Evolutionary conservation across 2,888 invertebrate species (phyloP), one percentile per base, ranked within the genome.

Genomic region (Parnassius orleans): DNA sequence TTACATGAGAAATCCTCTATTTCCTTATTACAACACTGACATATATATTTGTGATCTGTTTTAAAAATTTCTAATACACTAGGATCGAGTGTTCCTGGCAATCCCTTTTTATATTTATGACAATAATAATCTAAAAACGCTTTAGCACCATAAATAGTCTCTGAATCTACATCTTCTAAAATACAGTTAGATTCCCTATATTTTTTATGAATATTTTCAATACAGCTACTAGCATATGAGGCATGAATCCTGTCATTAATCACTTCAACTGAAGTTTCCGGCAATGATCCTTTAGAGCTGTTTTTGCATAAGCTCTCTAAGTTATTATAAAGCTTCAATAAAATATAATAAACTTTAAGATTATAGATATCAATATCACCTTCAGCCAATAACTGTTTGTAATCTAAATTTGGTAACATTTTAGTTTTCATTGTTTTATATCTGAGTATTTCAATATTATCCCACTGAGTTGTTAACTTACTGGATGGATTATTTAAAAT

Each of bases 11-110:
- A 86, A 0, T 78, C 78, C n/a, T 71, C 64, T 3, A 88, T 67
- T 53, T 61, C 66, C 46, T 82, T 75, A 67, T 88, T 84, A 73
- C 91, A 91, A 65, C 84, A 76, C 57, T 88, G 87, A 65, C 90
- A 91, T 1, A 64, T 66, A 64, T 81, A 82, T 52, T 77, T 67
- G 57, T 60, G 65, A 11, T 68, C 65, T 1, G 24, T 56, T 43
- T 71, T 66, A 5, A 71, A 57, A 12, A 69, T 55, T 53, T 67
- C 68, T 1, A 74, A 63, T 9, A 72, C 67, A n/a, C 75, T 66
- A n/a, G 61, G n/a, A 33, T 76, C 65, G 2, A 81, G 53, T 14
- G 75, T 64, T 1, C 76, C 72, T 7, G 51, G 24, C 1, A 76
- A 19, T 33, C 69, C 60, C 43, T 65, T 76, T 19, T 81, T 69